These are phyloP conservation scores for Falco cherrug DNA, from an alignment of 2,797 vertebrate genomes.

Conservation along the genomic window DNA sequence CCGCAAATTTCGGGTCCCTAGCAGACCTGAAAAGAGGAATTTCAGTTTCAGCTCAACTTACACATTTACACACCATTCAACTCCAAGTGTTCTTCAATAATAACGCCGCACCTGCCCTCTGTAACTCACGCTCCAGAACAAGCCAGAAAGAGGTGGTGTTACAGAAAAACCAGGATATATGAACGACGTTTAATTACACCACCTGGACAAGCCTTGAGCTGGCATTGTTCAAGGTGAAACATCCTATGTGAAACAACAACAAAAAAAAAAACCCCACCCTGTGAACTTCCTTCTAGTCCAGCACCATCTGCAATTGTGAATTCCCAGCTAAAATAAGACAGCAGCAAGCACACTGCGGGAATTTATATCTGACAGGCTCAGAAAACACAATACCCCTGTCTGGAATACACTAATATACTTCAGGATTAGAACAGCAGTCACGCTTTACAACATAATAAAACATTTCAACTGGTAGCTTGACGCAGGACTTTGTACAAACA, in stretches of 20 bases:
- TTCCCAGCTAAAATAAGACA: background rate
- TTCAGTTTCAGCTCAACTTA: background rate
- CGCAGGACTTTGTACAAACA: accelerated
- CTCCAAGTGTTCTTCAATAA: accelerated
- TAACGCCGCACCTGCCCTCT: background rate
- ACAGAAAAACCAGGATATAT: background rate
- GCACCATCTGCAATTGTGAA: accelerated
- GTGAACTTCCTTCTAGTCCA: background rate
- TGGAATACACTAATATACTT: background rate
- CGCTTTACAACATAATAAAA: background rate
- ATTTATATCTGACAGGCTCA: background rate
- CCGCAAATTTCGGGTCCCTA: accelerated
- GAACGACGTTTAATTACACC: background rate
- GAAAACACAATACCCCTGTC: background rate
- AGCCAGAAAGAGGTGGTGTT: background rate
- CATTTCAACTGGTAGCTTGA: too few relatives aligned
- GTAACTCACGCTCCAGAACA: accelerated
- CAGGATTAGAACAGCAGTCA: background rate
- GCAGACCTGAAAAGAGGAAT: background rate
- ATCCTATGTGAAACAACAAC: accelerated
- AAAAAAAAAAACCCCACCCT: background rate
- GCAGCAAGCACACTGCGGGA: background rate
- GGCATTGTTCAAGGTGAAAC: background rate
- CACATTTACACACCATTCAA: accelerated
- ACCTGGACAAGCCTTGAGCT: background rate